phyloP scores from a whole-genome alignment of 1,140 invertebrate species.

The Ylistrum balloti region DNA sequence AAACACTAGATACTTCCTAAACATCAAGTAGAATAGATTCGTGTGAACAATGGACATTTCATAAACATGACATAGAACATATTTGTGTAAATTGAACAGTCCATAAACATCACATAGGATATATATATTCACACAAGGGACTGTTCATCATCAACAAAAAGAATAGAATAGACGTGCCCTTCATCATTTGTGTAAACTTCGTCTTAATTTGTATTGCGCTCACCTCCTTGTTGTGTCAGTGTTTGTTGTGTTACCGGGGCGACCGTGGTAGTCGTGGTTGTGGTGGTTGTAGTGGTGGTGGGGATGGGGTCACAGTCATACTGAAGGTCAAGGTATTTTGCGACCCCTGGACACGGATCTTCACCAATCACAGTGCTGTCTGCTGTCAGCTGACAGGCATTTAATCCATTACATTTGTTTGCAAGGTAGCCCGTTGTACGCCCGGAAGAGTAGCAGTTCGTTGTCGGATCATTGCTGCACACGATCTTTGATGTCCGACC shows the following conservation, averaged over 20 bases:
- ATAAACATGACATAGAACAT: too few species aligned
- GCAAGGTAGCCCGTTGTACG: constrained; percentile 51
- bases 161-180: too few species aligned
- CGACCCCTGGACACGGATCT: constrained; percentile 55
- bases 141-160: too few species aligned
- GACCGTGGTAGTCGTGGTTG: constrained; percentile 49
- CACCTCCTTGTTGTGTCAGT: not conserved
- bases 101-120: too few species aligned
- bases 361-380: constrained; percentile 47
- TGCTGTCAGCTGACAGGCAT: constrained; percentile 55
- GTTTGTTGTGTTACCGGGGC: not conserved
- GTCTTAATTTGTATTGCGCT: not conserved
- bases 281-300: constrained; percentile 59
- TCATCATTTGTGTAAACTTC: too few species aligned
- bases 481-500: constrained; percentile 55
- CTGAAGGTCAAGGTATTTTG: constrained; percentile 58
- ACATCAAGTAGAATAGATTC: too few species aligned
- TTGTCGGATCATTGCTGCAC: constrained; percentile 48
- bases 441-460: constrained; percentile 61
- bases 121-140: too few species aligned
- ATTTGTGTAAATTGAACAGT: too few species aligned
- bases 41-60: too few species aligned
- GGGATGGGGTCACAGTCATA: constrained; percentile 59
- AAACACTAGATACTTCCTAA: too few species aligned
- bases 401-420: constrained; percentile 54